Evolutionary conservation across 2,888 invertebrate genomes (phyloP), one percentile per base, ranked within the genome.

Genomic region (Peribatodes rhomboidaria): DNA sequence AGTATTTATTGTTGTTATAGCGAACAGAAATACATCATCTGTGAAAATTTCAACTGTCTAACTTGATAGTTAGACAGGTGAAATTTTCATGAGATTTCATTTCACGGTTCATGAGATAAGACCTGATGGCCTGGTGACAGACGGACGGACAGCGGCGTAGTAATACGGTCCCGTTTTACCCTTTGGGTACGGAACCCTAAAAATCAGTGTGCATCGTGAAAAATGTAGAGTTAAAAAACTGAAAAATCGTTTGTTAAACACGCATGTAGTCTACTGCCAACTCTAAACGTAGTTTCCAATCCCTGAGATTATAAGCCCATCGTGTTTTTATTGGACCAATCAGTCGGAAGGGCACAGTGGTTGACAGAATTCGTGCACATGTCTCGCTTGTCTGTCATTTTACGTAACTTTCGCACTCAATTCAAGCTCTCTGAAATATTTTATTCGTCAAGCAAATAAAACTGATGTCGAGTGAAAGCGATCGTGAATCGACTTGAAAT

Each of bases 381-480:
- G 20, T 42, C 41, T 9, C 16, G n/a, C n/a, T 18, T 22, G n/a
- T 52, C 27, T 10, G 1, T n/a, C 13, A 9, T 44, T 20, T 14
- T 60, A 1, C 27, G 10, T 33, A 33, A 16, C 37, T n/a, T 33
- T 33, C n/a, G 1, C 52, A 53, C n/a, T 27, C 27, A 46, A 60
- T 33, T 39, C 35, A 18, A 20, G 14, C 47, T 18, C n/a, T 39
- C 49, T 42, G 41, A 55, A 61, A 42, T 27, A 41, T 14, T 13
- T 42, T 35, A 55, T 67, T 70, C 49, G 65, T 69, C 70, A 68
- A 67, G 61, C 72, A 70, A 72, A 71, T 65, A 67, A 65, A 65
- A 70, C 69, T 72, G 67, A 69, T 61, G 52, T 54, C 54, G 57
- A 67, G 75, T 69, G 75, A 81, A 79, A 79, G 76, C 74, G 71